Evolutionary conservation across 2,888 invertebrate genomes (phyloP).

Genomic region (Macaria liturata): DNA sequence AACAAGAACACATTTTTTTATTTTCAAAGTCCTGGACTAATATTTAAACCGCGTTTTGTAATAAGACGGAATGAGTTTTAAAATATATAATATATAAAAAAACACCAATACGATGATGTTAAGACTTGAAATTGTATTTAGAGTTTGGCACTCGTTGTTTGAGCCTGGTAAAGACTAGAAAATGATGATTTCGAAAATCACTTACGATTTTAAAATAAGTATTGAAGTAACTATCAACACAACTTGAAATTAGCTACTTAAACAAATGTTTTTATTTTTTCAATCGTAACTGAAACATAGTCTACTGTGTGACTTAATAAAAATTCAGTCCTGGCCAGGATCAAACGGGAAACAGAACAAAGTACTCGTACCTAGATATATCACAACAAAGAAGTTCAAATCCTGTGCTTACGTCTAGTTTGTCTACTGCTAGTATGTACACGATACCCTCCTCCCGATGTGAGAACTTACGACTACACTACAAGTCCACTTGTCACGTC

Average conservation of each 20-base stretch:
- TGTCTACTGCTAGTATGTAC: slow-evolving; percentile 62
- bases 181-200: background rate
- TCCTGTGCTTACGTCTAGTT: slow-evolving; percentile 65
- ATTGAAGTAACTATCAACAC: too few relatives aligned
- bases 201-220: too few relatives aligned
- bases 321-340: slow-evolving; percentile 35
- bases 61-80: too few relatives aligned
- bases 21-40: too few relatives aligned
- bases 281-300: too few relatives aligned
- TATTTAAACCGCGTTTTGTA: too few relatives aligned
- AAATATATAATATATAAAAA: too few relatives aligned
- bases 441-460: slow-evolving; percentile 61
- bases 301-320: too few relatives aligned
- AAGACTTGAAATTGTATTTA: background rate
- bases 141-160: slow-evolving; percentile 33
- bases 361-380: slow-evolving; percentile 36
- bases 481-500: slow-evolving; percentile 51
- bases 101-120: background rate
- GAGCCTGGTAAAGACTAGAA: slow-evolving; percentile 34
- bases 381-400: slow-evolving; percentile 69
- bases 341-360: slow-evolving; percentile 31
- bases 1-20: too few relatives aligned
- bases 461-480: slow-evolving; percentile 39
- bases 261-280: too few relatives aligned
- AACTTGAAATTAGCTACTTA: too few relatives aligned